Conservation (phyloP, 2,797 vertebrate species). For the Neosalanx taihuensis region DNA sequence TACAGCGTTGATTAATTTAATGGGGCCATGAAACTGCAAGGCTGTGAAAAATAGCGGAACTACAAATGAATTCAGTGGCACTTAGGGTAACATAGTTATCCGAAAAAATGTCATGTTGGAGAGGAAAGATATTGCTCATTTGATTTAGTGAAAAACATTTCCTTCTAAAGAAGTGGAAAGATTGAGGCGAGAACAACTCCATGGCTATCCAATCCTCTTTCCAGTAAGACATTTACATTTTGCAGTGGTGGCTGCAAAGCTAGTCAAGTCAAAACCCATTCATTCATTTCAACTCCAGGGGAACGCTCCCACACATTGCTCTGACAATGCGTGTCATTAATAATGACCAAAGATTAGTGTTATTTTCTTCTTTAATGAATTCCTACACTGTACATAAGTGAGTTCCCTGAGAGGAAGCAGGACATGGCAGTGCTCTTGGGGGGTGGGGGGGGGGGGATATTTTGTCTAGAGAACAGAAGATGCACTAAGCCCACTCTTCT, state of each 20-base stretch:
- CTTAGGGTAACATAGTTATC: too few species aligned
- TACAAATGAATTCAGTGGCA: not conserved
- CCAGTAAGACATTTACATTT: not conserved
- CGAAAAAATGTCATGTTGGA: too few species aligned
- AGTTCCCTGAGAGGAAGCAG: not conserved
- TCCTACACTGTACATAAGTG: conserved; percentile 1
- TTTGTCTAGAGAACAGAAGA: conserved; percentile 5
- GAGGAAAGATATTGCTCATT: too few species aligned
- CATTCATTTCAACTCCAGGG: not conserved
- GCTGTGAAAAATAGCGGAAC: not conserved
- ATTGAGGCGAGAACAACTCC: too few species aligned
- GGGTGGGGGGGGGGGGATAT: not conserved
- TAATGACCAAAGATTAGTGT: conserved; percentile 9
- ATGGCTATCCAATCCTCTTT: not conserved
- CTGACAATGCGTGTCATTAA: conserved; percentile 2
- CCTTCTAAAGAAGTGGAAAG: too few species aligned
- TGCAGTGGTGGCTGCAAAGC: not conserved
- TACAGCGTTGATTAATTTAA: not conserved
- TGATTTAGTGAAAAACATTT: too few species aligned
- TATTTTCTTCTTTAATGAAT: not conserved
- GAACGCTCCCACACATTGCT: conserved; percentile 1
- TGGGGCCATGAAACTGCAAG: not conserved
- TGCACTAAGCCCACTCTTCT: not conserved
- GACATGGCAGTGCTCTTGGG: not conserved
- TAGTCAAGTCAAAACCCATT: not conserved